Evolutionary conservation across 2,888 invertebrate genomes (phyloP).

Genomic region (Eristalis arbustorum): DNA sequence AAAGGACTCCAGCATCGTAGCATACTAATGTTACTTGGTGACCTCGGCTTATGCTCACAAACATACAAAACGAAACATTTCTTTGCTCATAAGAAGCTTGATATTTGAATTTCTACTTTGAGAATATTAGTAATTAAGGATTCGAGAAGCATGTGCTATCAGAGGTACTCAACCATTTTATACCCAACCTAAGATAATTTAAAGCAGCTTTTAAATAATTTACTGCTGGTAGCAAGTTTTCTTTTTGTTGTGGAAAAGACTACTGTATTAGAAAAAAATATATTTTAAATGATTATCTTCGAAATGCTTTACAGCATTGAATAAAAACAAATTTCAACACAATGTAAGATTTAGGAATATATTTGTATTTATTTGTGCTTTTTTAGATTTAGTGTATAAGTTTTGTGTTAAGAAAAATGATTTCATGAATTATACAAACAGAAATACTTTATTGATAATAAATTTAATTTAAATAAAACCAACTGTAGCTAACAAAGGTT

Average conservation of each 20-base stretch:
- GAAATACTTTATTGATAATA: not conserved
- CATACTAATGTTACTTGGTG: not conserved
- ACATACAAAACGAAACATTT: no score
- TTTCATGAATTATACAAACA: not conserved
- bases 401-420: not conserved
- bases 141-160: no score
- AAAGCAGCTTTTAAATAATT: not conserved
- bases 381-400: not conserved
- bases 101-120: no score
- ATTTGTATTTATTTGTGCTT: not conserved
- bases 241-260: not conserved
- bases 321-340: not conserved
- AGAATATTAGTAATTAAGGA: no score
- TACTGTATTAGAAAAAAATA: no score
- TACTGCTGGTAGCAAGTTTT: not conserved
- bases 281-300: not conserved
- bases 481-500: not conserved
- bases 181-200: not conserved
- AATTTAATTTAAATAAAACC: not conserved
- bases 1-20: not conserved
- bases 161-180: no score
- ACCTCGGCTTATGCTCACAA: not conserved
- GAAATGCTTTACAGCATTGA: not conserved
- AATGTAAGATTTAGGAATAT: not conserved
- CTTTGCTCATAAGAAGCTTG: no score